Conservation (phyloP, 2,888 invertebrate species). For the Monoplex corrugatus region DNA sequence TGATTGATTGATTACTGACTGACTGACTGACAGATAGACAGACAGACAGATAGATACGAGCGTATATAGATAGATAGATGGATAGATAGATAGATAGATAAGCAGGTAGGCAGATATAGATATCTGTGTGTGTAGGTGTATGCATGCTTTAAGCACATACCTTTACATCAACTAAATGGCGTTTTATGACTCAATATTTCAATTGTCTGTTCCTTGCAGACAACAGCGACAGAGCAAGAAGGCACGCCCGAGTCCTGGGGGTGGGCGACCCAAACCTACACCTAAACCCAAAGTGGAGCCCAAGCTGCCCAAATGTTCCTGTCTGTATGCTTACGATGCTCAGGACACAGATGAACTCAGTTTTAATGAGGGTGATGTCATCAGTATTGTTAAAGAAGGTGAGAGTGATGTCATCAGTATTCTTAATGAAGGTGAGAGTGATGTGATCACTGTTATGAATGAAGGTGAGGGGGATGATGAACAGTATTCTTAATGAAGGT, state of each 20-base stretch:
- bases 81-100: too few species aligned
- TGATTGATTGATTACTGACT: background rate
- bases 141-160: too few species aligned
- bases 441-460: too few species aligned
- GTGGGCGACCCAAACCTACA: conserved; percentile 80
- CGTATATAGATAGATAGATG: too few species aligned
- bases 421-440: too few species aligned
- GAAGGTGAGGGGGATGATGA: too few species aligned
- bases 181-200: background rate
- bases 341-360: conserved; percentile 87
- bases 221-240: conserved; percentile 62
- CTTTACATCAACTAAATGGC: background rate
- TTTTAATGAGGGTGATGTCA: conserved; percentile 85
- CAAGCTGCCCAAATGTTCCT: conserved; percentile 80
- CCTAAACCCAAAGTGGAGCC: conserved; percentile 74
- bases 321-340: conserved; percentile 86
- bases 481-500: too few species aligned
- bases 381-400: conserved; percentile 84
- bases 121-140: too few species aligned
- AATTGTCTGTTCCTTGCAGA: background rate
- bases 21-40: background rate
- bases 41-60: too few species aligned
- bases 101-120: too few species aligned
- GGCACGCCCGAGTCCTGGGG: conserved; percentile 70
- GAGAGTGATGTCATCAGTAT: too few species aligned